Evolutionary conservation across 2,888 invertebrate genomes (phyloP), one percentile per base, ranked within the genome.

Genomic region (Acronicta psi): DNA sequence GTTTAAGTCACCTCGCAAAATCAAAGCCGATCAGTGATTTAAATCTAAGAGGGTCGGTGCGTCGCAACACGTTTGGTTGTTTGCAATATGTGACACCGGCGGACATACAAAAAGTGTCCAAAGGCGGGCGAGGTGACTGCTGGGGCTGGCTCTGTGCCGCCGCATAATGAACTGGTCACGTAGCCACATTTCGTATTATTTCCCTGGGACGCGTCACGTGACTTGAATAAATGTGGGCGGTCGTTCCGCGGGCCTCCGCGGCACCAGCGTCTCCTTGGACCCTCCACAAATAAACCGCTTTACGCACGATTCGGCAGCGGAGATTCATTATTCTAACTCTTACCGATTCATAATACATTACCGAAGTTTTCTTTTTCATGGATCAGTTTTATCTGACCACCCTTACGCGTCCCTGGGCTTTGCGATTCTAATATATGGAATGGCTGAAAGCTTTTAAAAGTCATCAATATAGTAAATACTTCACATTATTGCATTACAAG

Each of bases 181-280:
- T 94, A 92, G 89, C 86, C 91, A 90, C 93, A 94, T 94, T 94
- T 93, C 94, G 93, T 93, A 94, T 94, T 94, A 94, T 94, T 94
- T 94, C 92, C 91, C 90, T 90, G 89, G 93, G 93, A 92, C 92
- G 89, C 85, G 84, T 89, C 92, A 87, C 93, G 94, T 93, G 93
- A 93, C 94, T 85, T 83, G 93, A 93, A 93, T 93, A 93, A 93
- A 90, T 85, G 84, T 83, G 82, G 80, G 82, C 81, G 84, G 82
- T 74, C 77, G 82, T 75, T 69, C 82, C 79, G 80, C 84, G 82
- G 81, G 82, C 81, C 86, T 81, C 74, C 83, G 80, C 81, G 80
- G 81, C 83, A 80, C 82, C 81, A 81, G 82, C 82, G 83, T 84
- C 86, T 86, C 81, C 87, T 87, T 83, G 88, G 91, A 91, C 91